phyloP scores from a whole-genome alignment of 2,888 invertebrate genomes.

The Tenthredo distinguenda region DNA sequence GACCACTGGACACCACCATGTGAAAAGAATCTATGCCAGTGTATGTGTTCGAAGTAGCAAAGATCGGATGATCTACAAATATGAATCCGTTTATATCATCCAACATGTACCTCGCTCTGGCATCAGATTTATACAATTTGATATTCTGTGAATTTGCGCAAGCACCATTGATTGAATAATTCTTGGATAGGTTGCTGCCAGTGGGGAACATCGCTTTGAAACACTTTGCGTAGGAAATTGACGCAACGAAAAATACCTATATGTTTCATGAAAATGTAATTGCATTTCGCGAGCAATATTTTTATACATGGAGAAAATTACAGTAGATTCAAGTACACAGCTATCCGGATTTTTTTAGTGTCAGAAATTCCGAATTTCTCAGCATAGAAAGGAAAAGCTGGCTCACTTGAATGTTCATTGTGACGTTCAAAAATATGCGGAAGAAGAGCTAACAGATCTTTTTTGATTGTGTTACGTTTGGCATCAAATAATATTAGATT shows the following conservation, averaged over 20 bases:
- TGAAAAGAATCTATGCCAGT: slow-evolving; percentile 12
- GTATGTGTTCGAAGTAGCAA: not conserved
- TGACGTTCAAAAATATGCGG: not conserved
- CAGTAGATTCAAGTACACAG: not conserved
- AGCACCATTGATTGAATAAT: slow-evolving; percentile 30
- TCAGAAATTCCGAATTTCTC: not conserved
- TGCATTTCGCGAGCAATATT: not conserved
- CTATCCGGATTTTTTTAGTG: not conserved
- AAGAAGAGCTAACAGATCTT: not conserved
- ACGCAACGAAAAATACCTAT: not conserved
- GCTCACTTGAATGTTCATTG: not conserved
- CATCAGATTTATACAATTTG: not conserved
- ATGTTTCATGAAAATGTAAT: not conserved
- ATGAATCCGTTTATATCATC: not conserved
- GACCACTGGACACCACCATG: not conserved
- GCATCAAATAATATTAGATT: not conserved
- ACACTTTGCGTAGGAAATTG: not conserved
- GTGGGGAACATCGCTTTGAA: slow-evolving; percentile 25
- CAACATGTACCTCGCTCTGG: not conserved
- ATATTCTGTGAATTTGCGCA: slow-evolving; percentile 11
- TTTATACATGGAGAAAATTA: not conserved
- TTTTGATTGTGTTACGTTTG: slow-evolving; percentile 16
- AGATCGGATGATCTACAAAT: not conserved
- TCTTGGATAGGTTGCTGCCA: slow-evolving; percentile 20
- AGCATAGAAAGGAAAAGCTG: not conserved